Conservation (phyloP, 2,797 vertebrate species). For the Furcifer pardalis region DNA sequence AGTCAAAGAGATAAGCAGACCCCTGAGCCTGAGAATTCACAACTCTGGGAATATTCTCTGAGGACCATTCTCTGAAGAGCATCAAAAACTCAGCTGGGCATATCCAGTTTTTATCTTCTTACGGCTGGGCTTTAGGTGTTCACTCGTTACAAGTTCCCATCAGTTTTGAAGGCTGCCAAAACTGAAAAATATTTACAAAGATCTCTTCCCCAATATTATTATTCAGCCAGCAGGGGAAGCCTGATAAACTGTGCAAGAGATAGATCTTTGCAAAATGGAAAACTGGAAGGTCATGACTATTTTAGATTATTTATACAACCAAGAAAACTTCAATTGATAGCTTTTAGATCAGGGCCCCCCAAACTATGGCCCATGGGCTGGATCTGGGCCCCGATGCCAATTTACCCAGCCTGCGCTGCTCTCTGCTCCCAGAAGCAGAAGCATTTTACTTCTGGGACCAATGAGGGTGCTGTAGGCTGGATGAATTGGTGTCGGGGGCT, state of each 20-base stretch:
- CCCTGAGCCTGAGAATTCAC: not conserved
- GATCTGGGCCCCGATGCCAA: too few relatives aligned
- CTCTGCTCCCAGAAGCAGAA: too few relatives aligned
- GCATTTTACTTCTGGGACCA: too few relatives aligned
- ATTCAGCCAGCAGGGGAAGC: not conserved
- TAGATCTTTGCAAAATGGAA: not conserved
- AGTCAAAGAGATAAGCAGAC: slow-evolving; percentile 25
- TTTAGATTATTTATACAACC: not conserved
- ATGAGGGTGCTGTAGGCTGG: too few relatives aligned
- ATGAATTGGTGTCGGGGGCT: too few relatives aligned
- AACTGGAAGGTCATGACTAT: not conserved
- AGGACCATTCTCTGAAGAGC: slow-evolving; percentile 29
- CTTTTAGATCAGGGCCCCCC: not conserved
- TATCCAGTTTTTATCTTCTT: not conserved
- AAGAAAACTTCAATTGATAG: not conserved
- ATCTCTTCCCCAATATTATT: too few relatives aligned
- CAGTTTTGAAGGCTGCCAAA: not conserved
- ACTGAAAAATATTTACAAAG: not conserved
- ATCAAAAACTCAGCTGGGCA: slow-evolving; percentile 15
- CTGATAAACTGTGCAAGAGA: not conserved
- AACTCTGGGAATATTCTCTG: slow-evolving; percentile 32
- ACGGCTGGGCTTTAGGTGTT: not conserved
- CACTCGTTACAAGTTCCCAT: not conserved
- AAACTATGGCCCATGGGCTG: too few relatives aligned
- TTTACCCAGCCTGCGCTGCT: too few relatives aligned